Base-by-base conservation (phyloP, 2,113 vertebrate species). In the Malurus cyaneus region DNA sequence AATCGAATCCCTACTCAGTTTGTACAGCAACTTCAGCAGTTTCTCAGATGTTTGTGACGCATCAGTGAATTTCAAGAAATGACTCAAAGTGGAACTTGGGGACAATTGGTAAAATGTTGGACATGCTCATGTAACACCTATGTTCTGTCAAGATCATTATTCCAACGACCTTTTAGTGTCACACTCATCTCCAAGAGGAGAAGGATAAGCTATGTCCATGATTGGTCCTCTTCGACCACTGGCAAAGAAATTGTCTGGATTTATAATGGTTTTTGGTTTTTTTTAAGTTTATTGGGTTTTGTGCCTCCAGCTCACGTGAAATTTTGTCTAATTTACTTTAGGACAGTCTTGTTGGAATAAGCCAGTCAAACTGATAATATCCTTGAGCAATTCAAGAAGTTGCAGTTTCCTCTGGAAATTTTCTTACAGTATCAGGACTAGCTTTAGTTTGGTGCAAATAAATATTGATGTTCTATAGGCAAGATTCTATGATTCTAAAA, bases 21-120 rank as follows among this genome's bases (percentile, higher is more conserved):
- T 62, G 54, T 71, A 46, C 36, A 79, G 24, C 18, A 79, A 3
- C 4, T 57, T 66, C 15, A 25, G 4, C 5, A 36, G 16, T 77
- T 84, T 84, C 42, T 77, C 36, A 80, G 46, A 29, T 10, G 6
- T 24, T 16, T 42, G 8, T 71, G 42, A 82, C 62, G 5, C n/a
- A 17, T 11, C 32, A 36, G 6, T 36, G 31, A 56, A 56, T 56
- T 77, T 62, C 18, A 49, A 32, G 29, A 24, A 47, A 49, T 18
- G 8, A 56, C 5, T 69, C 0, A 0, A 34, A 9, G 5, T 16
- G 41, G 14, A 61, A 31, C 8, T 69, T 21, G 21, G 9, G 31
- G 14, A 25, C 23, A 5, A 20, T 52, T n/a, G 60, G 16, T 11
- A 52, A 59, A 72, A 46, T 6, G 32, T n/a, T 66, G 23, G 13